Conservation (phyloP, 2,113 vertebrate species). For the Syrrhaptes paradoxus region DNA sequence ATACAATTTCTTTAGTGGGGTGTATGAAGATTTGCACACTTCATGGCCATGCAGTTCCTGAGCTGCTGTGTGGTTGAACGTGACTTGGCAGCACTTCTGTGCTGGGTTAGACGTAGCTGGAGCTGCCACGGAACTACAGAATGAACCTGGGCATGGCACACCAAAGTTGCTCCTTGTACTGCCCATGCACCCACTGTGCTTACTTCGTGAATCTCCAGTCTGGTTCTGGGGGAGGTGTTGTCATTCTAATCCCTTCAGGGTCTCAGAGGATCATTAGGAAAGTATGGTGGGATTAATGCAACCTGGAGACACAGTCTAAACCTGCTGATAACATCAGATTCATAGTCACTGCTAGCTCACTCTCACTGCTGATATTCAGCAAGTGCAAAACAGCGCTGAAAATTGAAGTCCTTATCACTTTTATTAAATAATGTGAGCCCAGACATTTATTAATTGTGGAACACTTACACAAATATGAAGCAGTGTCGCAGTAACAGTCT, state of each 20-base stretch:
- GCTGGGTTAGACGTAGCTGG: not conserved
- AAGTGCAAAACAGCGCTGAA: not conserved
- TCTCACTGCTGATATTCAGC: not conserved
- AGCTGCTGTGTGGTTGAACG: not conserved
- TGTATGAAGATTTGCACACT: not conserved
- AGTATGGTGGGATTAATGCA: not conserved
- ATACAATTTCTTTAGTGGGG: not conserved
- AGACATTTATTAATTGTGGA: not conserved
- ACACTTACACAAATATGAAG: not conserved
- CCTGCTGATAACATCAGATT: not conserved
- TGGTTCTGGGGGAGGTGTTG: not conserved
- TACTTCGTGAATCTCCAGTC: fast-evolving
- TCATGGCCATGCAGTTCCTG: not conserved
- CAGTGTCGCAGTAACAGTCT: not conserved
- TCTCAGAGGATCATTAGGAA: not conserved
- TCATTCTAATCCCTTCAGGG: not conserved
- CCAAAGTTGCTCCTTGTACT: not conserved
- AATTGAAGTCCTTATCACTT: not conserved
- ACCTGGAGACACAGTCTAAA: not conserved
- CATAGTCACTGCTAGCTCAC: not conserved
- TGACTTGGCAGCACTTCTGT: not conserved
- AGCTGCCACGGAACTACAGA: not conserved
- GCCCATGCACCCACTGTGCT: not conserved
- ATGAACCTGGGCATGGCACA: not conserved
- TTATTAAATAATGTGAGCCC: not conserved